Evolutionary conservation across 2,888 invertebrate species (phyloP).

Genomic region (Nematopogon swammerdamellus): DNA sequence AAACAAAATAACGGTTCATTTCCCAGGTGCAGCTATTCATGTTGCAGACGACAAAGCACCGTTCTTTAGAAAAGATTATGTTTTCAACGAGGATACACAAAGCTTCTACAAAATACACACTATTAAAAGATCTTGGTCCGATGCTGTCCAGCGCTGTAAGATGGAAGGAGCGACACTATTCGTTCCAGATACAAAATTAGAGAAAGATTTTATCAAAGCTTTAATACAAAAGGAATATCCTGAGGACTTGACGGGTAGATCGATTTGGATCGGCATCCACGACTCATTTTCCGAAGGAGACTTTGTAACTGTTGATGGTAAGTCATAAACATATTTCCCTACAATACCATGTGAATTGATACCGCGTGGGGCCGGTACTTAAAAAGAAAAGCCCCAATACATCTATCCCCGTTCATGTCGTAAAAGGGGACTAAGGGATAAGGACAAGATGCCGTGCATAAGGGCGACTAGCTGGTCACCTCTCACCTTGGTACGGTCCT

Average conservation of each 20-base stretch:
- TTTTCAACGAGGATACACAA: constrained; percentile 8
- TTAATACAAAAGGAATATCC: too few relatives aligned
- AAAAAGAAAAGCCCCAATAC: too few relatives aligned
- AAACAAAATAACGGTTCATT: too few relatives aligned
- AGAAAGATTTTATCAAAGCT: constrained; percentile 7
- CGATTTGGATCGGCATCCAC: constrained; percentile 21
- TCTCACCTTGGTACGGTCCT: too few relatives aligned
- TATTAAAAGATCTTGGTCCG: constrained; percentile 10
- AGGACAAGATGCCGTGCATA: too few relatives aligned
- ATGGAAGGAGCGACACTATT: constrained; percentile 15
- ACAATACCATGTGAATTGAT: background rate
- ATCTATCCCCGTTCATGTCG: too few relatives aligned
- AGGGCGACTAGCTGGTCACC: too few relatives aligned
- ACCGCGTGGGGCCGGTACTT: too few relatives aligned
- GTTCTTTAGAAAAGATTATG: constrained; percentile 15
- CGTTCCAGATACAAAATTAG: constrained; percentile 11
- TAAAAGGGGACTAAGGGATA: too few relatives aligned
- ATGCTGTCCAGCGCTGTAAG: constrained; percentile 11
- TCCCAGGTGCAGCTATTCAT: too few relatives aligned
- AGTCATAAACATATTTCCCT: constrained; percentile 4
- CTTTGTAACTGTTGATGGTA: constrained; percentile 26
- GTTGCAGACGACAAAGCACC: too few relatives aligned
- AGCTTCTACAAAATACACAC: constrained; percentile 15
- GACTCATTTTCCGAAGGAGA: constrained; percentile 23
- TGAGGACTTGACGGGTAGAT: too few relatives aligned